Conservation (phyloP, 2,113 vertebrate species). For the Casuarius casuarius region DNA sequence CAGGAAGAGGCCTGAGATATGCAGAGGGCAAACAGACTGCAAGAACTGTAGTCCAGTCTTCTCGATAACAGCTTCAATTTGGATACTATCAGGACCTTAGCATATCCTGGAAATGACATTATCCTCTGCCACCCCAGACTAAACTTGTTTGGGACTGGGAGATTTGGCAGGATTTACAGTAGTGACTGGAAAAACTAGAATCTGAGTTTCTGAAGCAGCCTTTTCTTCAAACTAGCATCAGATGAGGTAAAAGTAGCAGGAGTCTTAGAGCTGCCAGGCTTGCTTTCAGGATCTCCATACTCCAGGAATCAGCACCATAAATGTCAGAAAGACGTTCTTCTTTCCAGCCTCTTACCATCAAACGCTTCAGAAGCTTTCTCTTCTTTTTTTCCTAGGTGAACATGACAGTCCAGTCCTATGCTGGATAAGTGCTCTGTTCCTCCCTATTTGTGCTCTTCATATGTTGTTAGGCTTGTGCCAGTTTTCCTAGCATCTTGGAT, state of each 20-base stretch:
- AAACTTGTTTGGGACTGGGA: constrained; percentile 11
- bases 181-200: neutral
- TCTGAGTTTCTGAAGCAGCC: constrained; percentile 36
- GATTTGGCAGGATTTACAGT: neutral
- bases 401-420: neutral
- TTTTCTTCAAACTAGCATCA: constrained; percentile 26
- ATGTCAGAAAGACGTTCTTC: constrained; percentile 17
- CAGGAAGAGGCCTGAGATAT: constrained; percentile 68
- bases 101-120: constrained; percentile 68
- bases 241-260: constrained; percentile 53
- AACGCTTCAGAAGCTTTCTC: neutral
- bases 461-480: constrained; percentile 16
- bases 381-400: neutral
- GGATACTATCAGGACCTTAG: constrained; percentile 58
- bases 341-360: constrained; percentile 9
- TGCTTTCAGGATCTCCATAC: neutral
- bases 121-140: constrained; percentile 62
- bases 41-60: constrained; percentile 23
- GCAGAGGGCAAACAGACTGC: constrained; percentile 47
- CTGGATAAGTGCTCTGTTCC: constrained; percentile 5
- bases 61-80: constrained; percentile 30
- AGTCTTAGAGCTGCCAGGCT: neutral
- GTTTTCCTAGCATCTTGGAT: neutral
- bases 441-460: constrained; percentile 49
- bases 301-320: constrained; percentile 57